Conservation (phyloP, 2,888 invertebrate genomes). For the Magallana nippona region DNA sequence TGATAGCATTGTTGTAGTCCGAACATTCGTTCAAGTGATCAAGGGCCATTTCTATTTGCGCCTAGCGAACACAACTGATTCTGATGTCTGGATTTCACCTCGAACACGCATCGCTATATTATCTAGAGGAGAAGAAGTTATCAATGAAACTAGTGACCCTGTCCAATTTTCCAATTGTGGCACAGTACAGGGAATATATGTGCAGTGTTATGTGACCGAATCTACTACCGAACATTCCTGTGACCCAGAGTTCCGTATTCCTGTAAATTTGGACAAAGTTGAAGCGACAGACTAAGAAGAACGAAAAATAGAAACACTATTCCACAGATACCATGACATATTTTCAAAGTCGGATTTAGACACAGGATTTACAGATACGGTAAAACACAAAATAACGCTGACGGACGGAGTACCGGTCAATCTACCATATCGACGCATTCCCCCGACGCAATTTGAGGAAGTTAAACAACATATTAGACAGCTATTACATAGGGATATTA, state of each 20-base stretch:
- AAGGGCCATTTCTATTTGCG: constrained; percentile 34
- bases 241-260: constrained; percentile 1
- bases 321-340: constrained; percentile 26
- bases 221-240: neutral
- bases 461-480: constrained; percentile 39
- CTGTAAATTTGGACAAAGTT: neutral
- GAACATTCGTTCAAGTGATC: constrained; percentile 16
- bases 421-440: constrained; percentile 43
- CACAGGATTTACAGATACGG: constrained; percentile 21
- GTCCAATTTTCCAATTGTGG: neutral
- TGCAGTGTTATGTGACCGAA: neutral
- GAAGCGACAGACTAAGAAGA: neutral
- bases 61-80: constrained; percentile 14
- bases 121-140: neutral
- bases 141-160: neutral
- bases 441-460: constrained; percentile 34
- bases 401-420: constrained; percentile 36
- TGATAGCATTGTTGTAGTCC: neutral
- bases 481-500: constrained; percentile 47
- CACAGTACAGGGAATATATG: neutral
- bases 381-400: constrained; percentile 31
- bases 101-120: constrained; percentile 14
- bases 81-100: constrained; percentile 35
- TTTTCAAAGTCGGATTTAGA: constrained; percentile 35
- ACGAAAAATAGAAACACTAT: constrained; percentile 5